Conservation (phyloP, 1,140 invertebrate genomes). For the Drosophila rufa region DNA sequence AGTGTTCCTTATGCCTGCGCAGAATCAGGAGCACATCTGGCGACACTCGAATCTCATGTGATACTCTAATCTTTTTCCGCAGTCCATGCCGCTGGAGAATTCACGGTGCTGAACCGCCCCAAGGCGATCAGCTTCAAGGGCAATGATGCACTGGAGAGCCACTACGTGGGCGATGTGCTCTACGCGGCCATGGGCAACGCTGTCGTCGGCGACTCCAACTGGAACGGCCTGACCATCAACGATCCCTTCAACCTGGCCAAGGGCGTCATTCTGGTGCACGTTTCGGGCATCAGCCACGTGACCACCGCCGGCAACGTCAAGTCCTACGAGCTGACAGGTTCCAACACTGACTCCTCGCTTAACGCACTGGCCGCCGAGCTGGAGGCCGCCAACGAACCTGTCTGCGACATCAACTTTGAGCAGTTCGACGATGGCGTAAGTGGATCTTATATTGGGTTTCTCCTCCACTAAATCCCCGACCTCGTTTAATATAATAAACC, state of each 20-base stretch:
- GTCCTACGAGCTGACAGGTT: constrained; percentile 65
- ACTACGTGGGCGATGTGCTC: constrained; percentile 90
- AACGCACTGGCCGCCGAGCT: constrained; percentile 62
- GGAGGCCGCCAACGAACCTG: constrained; percentile 65
- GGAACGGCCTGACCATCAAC: constrained; percentile 89
- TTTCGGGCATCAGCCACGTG: constrained; percentile 89
- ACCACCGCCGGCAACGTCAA: constrained; percentile 85
- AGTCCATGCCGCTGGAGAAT: constrained; percentile 89
- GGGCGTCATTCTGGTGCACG: constrained; percentile 90
- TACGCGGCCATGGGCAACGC: constrained; percentile 90
- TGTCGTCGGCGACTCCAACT: constrained; percentile 87
- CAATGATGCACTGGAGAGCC: constrained; percentile 87
- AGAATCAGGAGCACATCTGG: constrained; percentile 46
- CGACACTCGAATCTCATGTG: constrained; percentile 42
- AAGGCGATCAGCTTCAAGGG: constrained; percentile 89
- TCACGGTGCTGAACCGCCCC: constrained; percentile 89
- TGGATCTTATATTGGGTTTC: constrained; percentile 14
- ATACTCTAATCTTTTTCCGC: constrained; percentile 55
- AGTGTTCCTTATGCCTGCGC: constrained; percentile 46
- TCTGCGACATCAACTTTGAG: constrained; percentile 88
- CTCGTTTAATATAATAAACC: constrained; percentile 40
- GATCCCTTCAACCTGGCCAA: constrained; percentile 92
- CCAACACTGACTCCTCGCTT: constrained; percentile 50
- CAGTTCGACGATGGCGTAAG: constrained; percentile 88
- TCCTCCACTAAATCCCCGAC: background rate